Evolutionary conservation across 1,140 invertebrate genomes (phyloP), one percentile per base, ranked within the genome.

Genomic region (Sitobion miscanthi): DNA sequence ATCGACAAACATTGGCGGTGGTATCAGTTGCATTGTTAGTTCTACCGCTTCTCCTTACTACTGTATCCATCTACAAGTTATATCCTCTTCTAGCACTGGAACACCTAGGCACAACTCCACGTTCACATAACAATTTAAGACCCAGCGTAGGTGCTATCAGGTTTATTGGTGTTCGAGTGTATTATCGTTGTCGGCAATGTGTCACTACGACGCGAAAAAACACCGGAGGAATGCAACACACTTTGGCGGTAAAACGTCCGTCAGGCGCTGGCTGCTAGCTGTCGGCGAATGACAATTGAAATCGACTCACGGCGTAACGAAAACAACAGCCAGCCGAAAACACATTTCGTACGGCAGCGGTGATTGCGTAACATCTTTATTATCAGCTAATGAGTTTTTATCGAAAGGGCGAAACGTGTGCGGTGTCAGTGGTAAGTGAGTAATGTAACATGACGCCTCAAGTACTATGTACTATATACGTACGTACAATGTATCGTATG

Each of bases 1-100:
- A 90, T 69, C 54, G 89, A 7, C 89, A 69, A 90, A 90, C 89
- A 69, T 90, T 45, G 42, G 57, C 14, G 57, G 45, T 20, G 38
- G 25, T 45, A 90, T 52, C 2, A 62, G 38, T 69, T 90, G 89
- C 89, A 90, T 90, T 20, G 30, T 90, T 69, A 45, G 1, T 69
- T 69, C 11, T 69, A n/a, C 23, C 25, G 35, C 25, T 42, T n/a
- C 6, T 54, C 35, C n/a, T 69, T 45, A 20, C 38, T 62, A n/a
- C 47, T 45, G 17, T 45, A 90, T 69, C 54, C 89, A 90, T 90
- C 38, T 62, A 90, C 89, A n/a, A 90, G 1, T 45, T 17, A 54
- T 89, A 23, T 35, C n/a, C 11, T 54, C 8, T 89, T 54, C 87
- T 5, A 23, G n/a, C n/a, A 54, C 49, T 38, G 52, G n/a, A 87